Conservation (phyloP, 2,797 vertebrate genomes). For the Chaunax sp. region DNA sequence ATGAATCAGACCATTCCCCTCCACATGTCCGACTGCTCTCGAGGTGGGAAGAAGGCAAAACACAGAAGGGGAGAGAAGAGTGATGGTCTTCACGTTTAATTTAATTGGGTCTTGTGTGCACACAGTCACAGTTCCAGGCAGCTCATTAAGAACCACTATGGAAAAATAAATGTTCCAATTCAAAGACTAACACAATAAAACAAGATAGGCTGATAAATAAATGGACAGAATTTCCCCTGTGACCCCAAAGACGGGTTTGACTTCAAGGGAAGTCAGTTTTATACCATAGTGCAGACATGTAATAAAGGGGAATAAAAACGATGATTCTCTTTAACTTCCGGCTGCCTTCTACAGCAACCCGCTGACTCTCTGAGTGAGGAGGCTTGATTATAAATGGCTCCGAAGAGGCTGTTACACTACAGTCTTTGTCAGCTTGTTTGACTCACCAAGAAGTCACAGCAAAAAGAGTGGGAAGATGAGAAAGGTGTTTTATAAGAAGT, state of each 20-base stretch:
- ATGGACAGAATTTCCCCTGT: constrained; percentile 62
- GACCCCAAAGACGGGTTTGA: constrained; percentile 44
- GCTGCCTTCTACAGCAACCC: constrained; percentile 4
- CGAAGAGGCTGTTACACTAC: constrained; percentile 13
- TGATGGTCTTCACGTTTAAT: constrained; percentile 56
- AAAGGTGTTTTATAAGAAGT: constrained; percentile 34
- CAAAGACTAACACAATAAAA: constrained; percentile 65
- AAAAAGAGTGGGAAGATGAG: constrained; percentile 21
- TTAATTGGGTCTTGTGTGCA: constrained; percentile 76
- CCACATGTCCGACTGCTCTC: constrained; percentile 9
- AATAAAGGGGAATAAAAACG: constrained; percentile 48
- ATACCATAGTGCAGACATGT: constrained; percentile 22
- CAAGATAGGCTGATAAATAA: constrained; percentile 59
- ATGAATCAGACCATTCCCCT: constrained; percentile 40
- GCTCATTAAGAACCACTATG: constrained; percentile 66
- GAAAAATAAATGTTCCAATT: constrained; percentile 71
- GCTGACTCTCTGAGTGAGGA: constrained; percentile 36
- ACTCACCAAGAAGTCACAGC: constrained; percentile 37
- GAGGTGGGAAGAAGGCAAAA: constrained; percentile 31
- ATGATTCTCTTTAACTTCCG: constrained; percentile 30
- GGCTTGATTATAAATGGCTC: constrained; percentile 35
- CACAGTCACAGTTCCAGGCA: constrained; percentile 60
- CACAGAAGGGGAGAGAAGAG: constrained; percentile 36
- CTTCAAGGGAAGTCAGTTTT: constrained; percentile 11
- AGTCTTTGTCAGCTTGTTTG: constrained; percentile 35